These are phyloP conservation scores for Poeciliopsis presidionis DNA, from an alignment of 2,797 vertebrate species.

Conservation along the genomic window DNA sequence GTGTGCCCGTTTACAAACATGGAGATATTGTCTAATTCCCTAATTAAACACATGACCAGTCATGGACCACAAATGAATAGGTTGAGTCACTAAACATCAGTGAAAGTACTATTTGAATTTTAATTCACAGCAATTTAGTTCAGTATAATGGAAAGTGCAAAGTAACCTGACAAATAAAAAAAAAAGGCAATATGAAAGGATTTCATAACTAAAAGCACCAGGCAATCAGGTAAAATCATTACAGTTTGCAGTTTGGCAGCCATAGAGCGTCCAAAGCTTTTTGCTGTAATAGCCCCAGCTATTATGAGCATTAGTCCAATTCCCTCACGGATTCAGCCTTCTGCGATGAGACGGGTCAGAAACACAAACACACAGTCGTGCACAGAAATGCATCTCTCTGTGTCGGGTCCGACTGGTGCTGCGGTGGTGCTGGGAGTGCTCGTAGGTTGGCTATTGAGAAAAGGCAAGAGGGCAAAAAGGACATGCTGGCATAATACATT, in stretches of 20 bases:
- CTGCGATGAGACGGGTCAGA: constrained; percentile 62
- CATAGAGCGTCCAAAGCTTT: constrained; percentile 68
- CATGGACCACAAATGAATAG: constrained; percentile 64
- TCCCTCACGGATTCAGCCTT: constrained; percentile 68
- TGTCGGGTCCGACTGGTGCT: constrained; percentile 63
- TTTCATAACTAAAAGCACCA: constrained; percentile 73
- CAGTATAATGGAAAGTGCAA: constrained; percentile 61
- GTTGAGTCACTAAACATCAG: constrained; percentile 61
- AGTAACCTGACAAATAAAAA: constrained; percentile 66
- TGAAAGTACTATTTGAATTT: constrained; percentile 59
- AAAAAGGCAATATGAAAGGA: constrained; percentile 50
- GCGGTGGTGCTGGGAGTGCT: constrained; percentile 59
- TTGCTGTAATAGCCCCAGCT: constrained; percentile 71
- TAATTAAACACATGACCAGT: constrained; percentile 56
- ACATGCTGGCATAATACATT: constrained; percentile 80
- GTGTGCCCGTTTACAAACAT: constrained; percentile 30
- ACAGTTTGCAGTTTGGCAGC: constrained; percentile 70
- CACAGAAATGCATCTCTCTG: constrained; percentile 47
- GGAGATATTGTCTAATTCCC: constrained; percentile 34
- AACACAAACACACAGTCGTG: constrained; percentile 42
- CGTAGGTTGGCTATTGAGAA: constrained; percentile 69
- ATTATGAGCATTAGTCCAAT: constrained; percentile 78
- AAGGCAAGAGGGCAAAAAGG: constrained; percentile 74
- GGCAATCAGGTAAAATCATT: constrained; percentile 72
- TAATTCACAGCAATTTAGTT: constrained; percentile 69